These are phyloP conservation scores for Dromiciops gliroides DNA, from an alignment of 2,113 vertebrate species.

Conservation along the genomic window DNA sequence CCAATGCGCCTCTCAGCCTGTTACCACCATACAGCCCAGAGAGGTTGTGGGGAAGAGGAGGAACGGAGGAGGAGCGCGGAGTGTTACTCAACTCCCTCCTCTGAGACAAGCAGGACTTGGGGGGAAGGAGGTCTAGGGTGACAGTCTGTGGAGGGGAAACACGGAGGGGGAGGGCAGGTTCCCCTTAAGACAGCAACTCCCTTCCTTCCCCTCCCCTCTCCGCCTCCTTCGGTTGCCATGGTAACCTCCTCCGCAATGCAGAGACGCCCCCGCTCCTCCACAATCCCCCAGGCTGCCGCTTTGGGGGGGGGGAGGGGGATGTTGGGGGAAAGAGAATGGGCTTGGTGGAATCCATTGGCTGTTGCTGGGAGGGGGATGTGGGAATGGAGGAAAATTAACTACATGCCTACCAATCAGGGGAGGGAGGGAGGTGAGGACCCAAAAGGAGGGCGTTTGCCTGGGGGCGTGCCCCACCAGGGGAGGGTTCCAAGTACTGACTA, in stretches of 20 bases:
- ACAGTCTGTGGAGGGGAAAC: background rate
- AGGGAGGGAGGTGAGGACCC: background rate
- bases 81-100: background rate
- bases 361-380: constrained; percentile 7
- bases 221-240: constrained; percentile 87
- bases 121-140: constrained; percentile 10
- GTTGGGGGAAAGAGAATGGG: background rate
- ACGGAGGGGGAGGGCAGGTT: background rate
- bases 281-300: background rate
- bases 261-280: constrained; percentile 83
- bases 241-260: constrained; percentile 91
- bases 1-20: background rate
- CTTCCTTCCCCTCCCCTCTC: constrained; percentile 9
- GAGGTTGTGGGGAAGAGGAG: background rate
- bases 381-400: background rate
- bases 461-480: background rate
- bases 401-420: background rate
- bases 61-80: background rate
- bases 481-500: background rate
- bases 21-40: background rate
- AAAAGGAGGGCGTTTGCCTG: background rate
- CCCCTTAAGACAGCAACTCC: background rate
- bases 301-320: background rate
- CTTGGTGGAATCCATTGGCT: background rate
- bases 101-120: background rate